These are phyloP conservation scores for Drosophila pseudoananassae DNA, from an alignment of 1,140 invertebrate genomes.

Conservation along the genomic window DNA sequence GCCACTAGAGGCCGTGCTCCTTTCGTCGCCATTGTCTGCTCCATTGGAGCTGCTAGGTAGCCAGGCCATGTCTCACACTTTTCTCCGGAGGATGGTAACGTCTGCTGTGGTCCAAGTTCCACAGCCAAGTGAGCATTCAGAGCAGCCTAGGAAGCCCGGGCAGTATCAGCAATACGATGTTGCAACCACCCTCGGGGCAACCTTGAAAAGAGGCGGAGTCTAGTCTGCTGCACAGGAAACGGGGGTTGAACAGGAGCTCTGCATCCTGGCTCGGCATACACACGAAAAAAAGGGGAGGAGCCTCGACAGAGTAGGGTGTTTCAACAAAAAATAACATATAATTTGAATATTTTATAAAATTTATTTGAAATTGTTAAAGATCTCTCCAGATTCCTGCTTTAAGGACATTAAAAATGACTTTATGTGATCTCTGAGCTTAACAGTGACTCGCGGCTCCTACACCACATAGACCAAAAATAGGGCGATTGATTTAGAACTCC, in stretches of 20 bases:
- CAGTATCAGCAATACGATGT: slow-evolving; percentile 10
- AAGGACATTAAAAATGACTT: background rate
- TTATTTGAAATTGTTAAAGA: too few relatives aligned
- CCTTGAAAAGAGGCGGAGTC: background rate
- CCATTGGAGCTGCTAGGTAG: slow-evolving; percentile 66
- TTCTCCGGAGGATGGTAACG: background rate
- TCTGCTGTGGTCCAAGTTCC: slow-evolving; percentile 6
- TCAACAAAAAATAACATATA: background rate
- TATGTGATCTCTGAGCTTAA: background rate
- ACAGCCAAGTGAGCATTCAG: slow-evolving; percentile 29
- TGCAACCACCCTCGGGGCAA: slow-evolving; percentile 4
- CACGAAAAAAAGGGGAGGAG: background rate
- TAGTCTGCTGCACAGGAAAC: background rate
- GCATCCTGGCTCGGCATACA: background rate
- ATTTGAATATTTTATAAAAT: too few relatives aligned
- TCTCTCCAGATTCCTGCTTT: too few relatives aligned
- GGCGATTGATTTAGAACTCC: background rate
- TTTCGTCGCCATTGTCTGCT: slow-evolving; percentile 65
- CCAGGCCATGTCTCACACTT: slow-evolving; percentile 56
- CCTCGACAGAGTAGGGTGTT: background rate
- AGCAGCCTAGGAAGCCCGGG: background rate
- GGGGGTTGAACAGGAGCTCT: slow-evolving; percentile 1
- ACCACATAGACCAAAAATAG: background rate
- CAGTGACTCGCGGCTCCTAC: background rate
- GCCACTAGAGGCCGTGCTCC: slow-evolving; percentile 54